phyloP scores from a whole-genome alignment of 2,113 vertebrate genomes.

The Amphiprion percula region DNA sequence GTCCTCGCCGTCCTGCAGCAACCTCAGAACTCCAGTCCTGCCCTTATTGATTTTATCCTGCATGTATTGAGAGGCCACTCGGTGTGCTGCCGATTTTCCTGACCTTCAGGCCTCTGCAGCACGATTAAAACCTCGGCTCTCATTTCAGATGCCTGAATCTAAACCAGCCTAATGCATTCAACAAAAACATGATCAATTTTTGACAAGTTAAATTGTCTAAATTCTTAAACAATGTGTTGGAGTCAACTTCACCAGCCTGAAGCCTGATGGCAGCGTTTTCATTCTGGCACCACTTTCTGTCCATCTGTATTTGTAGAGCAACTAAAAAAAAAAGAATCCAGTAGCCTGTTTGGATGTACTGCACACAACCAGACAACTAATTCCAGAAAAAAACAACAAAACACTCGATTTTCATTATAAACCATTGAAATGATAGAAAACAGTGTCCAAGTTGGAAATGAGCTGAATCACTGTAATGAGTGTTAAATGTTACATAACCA shows the following conservation, averaged over 20 bases:
- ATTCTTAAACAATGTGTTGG: conserved; percentile 14
- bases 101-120: conserved; percentile 33
- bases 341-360: not conserved
- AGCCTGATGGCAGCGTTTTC: conserved; percentile 13
- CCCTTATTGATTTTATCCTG: conserved; percentile 54
- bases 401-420: too few species aligned
- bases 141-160: conserved; percentile 24
- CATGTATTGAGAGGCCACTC: conserved; percentile 24
- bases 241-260: conserved; percentile 27
- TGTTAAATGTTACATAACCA: too few species aligned
- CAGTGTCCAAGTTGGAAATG: too few species aligned
- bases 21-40: conserved; percentile 51
- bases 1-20: conserved; percentile 36
- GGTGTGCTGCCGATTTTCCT: conserved; percentile 20
- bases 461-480: too few species aligned
- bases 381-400: too few species aligned
- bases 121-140: conserved; percentile 36
- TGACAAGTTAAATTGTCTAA: conserved; percentile 10
- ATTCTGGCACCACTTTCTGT: not conserved
- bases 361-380: not conserved
- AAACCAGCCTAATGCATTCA: conserved; percentile 15
- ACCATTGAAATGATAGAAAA: too few species aligned
- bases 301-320: conserved; percentile 27
- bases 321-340: not conserved
- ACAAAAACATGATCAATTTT: conserved; percentile 17